Percentiles rank a stretch among this genome's conserved stretches.
phyloP scores from a whole-genome alignment of 2,888 invertebrate species.

The Hemicrepidius hirtus region DNA sequence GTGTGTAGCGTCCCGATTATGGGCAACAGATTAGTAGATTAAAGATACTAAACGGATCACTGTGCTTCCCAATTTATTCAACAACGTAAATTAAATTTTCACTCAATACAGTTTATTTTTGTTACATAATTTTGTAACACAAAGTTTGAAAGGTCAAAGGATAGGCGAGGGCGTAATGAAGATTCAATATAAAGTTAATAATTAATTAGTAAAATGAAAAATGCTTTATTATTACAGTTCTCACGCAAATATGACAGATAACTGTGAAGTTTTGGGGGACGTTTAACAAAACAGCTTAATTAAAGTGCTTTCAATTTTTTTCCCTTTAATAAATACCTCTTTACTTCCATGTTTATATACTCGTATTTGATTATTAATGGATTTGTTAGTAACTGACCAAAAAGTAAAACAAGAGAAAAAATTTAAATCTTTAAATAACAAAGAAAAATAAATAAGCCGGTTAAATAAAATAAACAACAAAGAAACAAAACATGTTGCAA shows the following conservation, averaged over 20 bases:
- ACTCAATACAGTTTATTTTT: constrained; percentile 12
- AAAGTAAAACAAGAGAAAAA: too few relatives aligned
- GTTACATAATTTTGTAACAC: constrained; percentile 14
- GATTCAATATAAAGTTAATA: constrained; percentile 10
- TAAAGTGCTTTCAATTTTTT: constrained; percentile 1
- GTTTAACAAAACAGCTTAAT: neutral
- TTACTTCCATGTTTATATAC: too few relatives aligned
- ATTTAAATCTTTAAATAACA: too few relatives aligned
- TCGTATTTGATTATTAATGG: too few relatives aligned
- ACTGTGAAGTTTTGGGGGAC: neutral
- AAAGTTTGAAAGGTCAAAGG: neutral
- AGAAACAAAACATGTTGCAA: too few relatives aligned
- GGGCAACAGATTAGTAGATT: constrained; percentile 12
- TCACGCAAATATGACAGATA: constrained; percentile 1
- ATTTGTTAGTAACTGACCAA: too few relatives aligned
- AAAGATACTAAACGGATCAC: constrained; percentile 19
- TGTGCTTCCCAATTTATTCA: constrained; percentile 16
- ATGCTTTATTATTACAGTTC: neutral
- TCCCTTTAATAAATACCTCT: neutral
- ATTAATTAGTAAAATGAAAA: constrained; percentile 1
- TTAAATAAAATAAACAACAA: too few relatives aligned
- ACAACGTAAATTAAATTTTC: constrained; percentile 8
- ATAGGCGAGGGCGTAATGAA: neutral
- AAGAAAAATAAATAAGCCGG: too few relatives aligned
- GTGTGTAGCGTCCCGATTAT: constrained; percentile 15